A percentile compares a stretch with the other conserved stretches of the same genome.
phyloP scores from a whole-genome alignment of 2,888 invertebrate genomes.

The Leucania comma region DNA sequence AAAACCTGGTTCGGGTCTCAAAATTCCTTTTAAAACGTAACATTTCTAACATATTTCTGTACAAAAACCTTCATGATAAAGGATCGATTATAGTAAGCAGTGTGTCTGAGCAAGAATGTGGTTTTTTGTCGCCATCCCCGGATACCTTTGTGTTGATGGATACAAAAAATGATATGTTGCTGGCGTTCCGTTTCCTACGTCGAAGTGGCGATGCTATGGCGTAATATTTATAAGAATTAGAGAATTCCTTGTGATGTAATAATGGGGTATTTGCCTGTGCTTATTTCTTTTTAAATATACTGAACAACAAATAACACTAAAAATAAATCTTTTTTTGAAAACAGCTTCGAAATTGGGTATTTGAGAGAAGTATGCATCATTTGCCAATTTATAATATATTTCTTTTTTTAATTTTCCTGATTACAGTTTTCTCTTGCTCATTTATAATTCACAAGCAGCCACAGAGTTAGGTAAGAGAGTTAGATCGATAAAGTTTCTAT shows the following conservation, averaged over 20 bases:
- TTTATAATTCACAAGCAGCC: too few species aligned
- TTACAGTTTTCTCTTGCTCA: too few species aligned
- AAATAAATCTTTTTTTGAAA: too few species aligned
- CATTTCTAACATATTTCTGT: constrained; percentile 21
- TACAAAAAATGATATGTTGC: constrained; percentile 47
- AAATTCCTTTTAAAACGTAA: constrained; percentile 25
- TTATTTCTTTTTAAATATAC: too few species aligned
- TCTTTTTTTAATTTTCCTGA: too few species aligned
- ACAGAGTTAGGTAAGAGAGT: too few species aligned
- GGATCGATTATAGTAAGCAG: constrained; percentile 46
- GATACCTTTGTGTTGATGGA: constrained; percentile 46
- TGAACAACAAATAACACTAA: too few species aligned
- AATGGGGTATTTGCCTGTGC: too few species aligned
- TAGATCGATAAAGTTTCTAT: too few species aligned
- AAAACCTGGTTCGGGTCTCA: neutral
- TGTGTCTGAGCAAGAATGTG: constrained; percentile 50
- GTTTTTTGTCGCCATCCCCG: constrained; percentile 52
- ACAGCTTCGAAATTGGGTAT: too few species aligned
- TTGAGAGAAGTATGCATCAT: too few species aligned
- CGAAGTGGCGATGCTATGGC: neutral
- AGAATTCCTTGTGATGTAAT: constrained; percentile 15
- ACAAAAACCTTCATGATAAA: constrained; percentile 37
- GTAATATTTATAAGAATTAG: constrained; percentile 24
- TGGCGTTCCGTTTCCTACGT: constrained; percentile 34
- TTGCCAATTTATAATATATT: too few species aligned